Percentiles rank a stretch among this genome's conserved stretches.
Conservation (phyloP, 2,113 vertebrate species). For the Irena cyanogastra region DNA sequence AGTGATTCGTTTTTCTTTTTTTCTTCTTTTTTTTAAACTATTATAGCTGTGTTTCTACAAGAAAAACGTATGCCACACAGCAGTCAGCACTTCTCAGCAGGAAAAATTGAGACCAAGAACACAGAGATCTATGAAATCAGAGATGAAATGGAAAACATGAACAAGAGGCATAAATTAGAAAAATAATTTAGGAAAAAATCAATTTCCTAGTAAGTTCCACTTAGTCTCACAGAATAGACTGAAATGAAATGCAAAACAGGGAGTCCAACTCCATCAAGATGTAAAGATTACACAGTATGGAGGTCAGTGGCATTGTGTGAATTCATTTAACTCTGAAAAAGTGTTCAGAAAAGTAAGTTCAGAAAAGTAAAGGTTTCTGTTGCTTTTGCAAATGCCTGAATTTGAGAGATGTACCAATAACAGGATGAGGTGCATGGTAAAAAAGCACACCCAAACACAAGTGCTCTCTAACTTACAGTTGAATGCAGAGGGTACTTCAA, state of each 20-base stretch:
- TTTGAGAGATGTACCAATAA: not conserved
- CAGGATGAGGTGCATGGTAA: not conserved
- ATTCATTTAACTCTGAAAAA: slow-evolving; percentile 36
- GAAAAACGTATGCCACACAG: not conserved
- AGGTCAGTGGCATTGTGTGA: not conserved
- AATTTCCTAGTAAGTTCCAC: slow-evolving; percentile 53
- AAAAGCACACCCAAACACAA: not conserved
- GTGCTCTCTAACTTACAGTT: not conserved
- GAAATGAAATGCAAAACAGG: slow-evolving; percentile 49
- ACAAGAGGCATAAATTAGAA: slow-evolving; percentile 41
- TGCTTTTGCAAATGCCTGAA: slow-evolving; percentile 4
- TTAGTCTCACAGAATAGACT: slow-evolving; percentile 37
- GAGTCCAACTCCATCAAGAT: not conserved
- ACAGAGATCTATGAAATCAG: slow-evolving; percentile 14
- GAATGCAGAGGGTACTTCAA: not conserved
- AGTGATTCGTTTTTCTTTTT: not conserved
- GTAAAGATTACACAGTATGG: not conserved
- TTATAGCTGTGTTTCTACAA: not conserved
- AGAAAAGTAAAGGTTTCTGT: not conserved
- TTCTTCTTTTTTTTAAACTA: not conserved
- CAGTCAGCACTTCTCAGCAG: slow-evolving; percentile 5
- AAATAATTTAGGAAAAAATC: slow-evolving; percentile 35
- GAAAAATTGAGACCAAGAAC: slow-evolving; percentile 29
- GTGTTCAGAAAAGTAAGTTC: not conserved
- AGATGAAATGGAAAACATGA: slow-evolving; percentile 46